Evolutionary conservation across 2,888 invertebrate species (phyloP), one percentile per base, ranked within the genome.

Genomic region (Acleris laterana): DNA sequence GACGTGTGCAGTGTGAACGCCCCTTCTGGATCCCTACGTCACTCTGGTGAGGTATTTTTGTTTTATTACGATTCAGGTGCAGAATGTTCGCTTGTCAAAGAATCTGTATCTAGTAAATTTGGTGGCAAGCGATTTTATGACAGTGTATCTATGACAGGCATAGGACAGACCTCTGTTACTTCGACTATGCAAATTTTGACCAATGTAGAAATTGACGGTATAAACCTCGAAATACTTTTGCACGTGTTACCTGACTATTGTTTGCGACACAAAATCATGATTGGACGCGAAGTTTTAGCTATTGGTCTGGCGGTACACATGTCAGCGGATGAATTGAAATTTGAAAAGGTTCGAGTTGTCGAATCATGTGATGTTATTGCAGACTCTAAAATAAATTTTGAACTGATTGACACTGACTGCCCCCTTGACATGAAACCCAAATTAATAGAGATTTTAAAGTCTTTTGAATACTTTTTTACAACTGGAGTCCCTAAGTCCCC

Each of bases 11-110:
- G 1, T 17, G 44, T 42, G 13, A 16, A 22, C 3, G 17, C 17
- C 3, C 44, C 22, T n/a, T 2, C 49, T 46, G 51, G 52, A 17
- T n/a, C 44, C 2, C 19, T 61, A n/a, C 13, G 11, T 6, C 42
- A 53, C 49, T 11, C 13, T 4, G 73, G 75, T 75, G 68, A 71
- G 73, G 9, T 22, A 22, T 68, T 68, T 66, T 9, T 51, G 44
- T 75, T 71, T 71, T 59, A 25, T 62, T 74, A 44, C 51, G 74
- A 72, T 61, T 72, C 72, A 5, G 73, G 73, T 9, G 70, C 73
- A 1, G 71, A 72, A 52, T 76, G 73, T 20, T 72, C 71, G 25
- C 59, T 74, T 2, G 53, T 73, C 17, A 71, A 68, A 55, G 50
- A 71, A 52, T 53, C n/a, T 56, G 9, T 73, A 3, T 46, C 69